Evolutionary conservation across 2,888 invertebrate species (phyloP).

Genomic region (Chrysina gloriosa): DNA sequence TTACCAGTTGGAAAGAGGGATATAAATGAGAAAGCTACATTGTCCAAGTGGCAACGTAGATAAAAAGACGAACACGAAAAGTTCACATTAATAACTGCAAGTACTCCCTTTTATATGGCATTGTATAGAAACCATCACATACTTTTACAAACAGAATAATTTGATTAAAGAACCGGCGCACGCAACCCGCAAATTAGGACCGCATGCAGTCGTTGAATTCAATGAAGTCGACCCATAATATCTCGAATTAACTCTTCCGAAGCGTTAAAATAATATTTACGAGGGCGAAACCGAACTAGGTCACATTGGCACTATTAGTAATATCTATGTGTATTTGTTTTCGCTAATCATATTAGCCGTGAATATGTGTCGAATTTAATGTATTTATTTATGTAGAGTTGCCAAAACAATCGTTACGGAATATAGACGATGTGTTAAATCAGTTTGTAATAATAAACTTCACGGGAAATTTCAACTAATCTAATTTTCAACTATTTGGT

Average conservation of each 20-base stretch:
- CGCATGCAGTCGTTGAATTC: constrained; percentile 17
- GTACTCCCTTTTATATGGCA: constrained; percentile 11
- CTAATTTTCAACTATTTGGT: background rate
- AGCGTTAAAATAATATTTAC: constrained; percentile 28
- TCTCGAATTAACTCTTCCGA: constrained; percentile 16
- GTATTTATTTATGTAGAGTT: background rate
- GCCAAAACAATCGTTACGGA: background rate
- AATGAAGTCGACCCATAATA: constrained; percentile 20
- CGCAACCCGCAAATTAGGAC: constrained; percentile 27
- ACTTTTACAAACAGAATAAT: constrained; percentile 15
- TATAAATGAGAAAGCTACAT: constrained; percentile 10
- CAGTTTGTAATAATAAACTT: too few species aligned
- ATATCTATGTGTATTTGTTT: background rate
- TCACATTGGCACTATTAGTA: constrained; percentile 5
- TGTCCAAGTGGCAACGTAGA: background rate
- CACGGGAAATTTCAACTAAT: background rate
- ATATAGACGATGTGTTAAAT: background rate
- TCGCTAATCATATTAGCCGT: too few species aligned
- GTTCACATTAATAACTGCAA: constrained; percentile 16
- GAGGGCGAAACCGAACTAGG: constrained; percentile 23
- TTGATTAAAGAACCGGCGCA: constrained; percentile 16
- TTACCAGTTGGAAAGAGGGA: background rate
- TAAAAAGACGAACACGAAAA: constrained; percentile 9
- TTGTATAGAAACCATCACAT: background rate
- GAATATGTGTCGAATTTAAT: background rate